Evolutionary conservation across 2,888 invertebrate species (phyloP), one percentile per base, ranked within the genome.

Genomic region (Lepetodrilus schrolli): DNA sequence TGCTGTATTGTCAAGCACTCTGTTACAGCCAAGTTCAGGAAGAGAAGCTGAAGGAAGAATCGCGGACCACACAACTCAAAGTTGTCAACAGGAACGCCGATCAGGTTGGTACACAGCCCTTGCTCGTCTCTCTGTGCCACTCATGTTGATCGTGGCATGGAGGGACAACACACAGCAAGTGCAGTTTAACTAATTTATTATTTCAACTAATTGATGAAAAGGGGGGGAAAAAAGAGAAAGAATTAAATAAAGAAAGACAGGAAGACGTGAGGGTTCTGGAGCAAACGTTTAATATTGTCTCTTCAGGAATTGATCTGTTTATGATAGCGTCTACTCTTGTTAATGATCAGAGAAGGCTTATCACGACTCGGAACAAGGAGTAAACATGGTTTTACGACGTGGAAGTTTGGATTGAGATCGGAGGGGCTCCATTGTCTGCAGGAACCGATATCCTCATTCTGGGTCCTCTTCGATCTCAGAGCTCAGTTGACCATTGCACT

Each of bases 1-100:
- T 13, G 23, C 23, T 48, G 23, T 73, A 30, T 69, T 73, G 36
- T 70, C 36, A 51, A 36, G 34, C 7, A 68, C 4, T 65, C 49
- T 30, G 13, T 78, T 82, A 43, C 76, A 86, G 86, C 73, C 81
- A 82, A 74, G 83, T 86, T 34, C 78, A 84, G 48, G 82, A 81
- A 47, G 83, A 84, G 70, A 80, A 83, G 70, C 43, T 74, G 34
- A 82, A 80, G 70, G 80, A 81, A 65, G 74, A 78, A 48, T 79
- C 80, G 1, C 82, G 80, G 51, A 68, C 76, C 13, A 47, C 85
- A n/a, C 75, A 77, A 37, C 72, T 86, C 37, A 81, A 83, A 48
- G 81, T 86, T 4, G 72, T 78, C 17, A 77, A 81, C 49, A 79
- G 76, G 65, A 83, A 82, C 8, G 74, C 78, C 48, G 78, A 81